Conservation (phyloP, 1,140 invertebrate genomes). For the Theocolax elegans region DNA sequence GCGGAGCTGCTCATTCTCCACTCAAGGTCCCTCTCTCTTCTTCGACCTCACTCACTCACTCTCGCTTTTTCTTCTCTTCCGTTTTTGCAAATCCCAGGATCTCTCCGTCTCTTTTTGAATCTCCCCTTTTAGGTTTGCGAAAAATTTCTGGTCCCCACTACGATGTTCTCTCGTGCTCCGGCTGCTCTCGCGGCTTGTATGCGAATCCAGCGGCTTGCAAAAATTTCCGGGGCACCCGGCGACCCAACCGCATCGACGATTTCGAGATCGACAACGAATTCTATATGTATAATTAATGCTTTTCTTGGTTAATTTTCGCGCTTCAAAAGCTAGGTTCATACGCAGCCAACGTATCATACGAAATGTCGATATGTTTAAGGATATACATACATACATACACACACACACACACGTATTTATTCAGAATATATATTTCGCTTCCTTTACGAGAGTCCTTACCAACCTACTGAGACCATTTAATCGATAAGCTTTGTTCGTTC, state of each 20-base stretch:
- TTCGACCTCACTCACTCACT: not conserved
- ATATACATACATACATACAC: too few species aligned
- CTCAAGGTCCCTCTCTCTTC: conserved; percentile 28
- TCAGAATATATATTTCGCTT: too few species aligned
- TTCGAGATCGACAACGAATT: too few species aligned
- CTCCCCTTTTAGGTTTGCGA: conserved; percentile 26
- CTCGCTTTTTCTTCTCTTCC: conserved; percentile 18
- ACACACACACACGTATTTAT: too few species aligned
- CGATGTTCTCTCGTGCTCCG: not conserved
- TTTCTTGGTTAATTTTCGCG: too few species aligned
- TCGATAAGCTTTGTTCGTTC: too few species aligned
- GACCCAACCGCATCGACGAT: not conserved
- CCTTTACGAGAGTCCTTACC: too few species aligned
- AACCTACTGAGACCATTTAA: too few species aligned
- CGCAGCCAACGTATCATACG: too few species aligned
- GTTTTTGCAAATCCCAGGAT: conserved; percentile 41
- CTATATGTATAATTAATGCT: too few species aligned
- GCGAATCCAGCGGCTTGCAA: conserved; percentile 2
- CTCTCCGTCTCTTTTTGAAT: conserved; percentile 10
- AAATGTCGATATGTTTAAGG: too few species aligned
- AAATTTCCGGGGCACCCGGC: conserved; percentile 24
- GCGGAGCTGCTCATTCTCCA: conserved; percentile 14
- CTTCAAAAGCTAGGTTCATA: too few species aligned
- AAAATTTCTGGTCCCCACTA: conserved; percentile 31
- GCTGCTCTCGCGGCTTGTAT: not conserved